These are phyloP conservation scores for Coenobita brevimanus DNA, from an alignment of 1,140 invertebrate species.

Conservation along the genomic window DNA sequence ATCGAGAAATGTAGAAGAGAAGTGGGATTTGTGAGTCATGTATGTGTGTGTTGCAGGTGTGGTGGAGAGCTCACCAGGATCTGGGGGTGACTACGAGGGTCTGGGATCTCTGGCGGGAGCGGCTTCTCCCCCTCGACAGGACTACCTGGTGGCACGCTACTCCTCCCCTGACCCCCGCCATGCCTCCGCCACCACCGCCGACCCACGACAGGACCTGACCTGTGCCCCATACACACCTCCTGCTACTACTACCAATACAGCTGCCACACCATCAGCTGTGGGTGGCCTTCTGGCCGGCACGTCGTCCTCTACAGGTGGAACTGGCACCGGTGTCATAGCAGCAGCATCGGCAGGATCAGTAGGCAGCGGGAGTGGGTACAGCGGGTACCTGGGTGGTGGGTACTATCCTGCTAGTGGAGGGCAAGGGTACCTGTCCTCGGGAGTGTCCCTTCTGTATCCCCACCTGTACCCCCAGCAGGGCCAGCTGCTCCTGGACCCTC, in stretches of 20 bases:
- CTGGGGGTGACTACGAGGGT: conserved; percentile 57
- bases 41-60: conserved; percentile 35
- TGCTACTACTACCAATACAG: conserved; percentile 41
- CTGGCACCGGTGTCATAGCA: conserved; percentile 24
- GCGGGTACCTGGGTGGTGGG: conserved; percentile 41
- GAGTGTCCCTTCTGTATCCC: conserved; percentile 48
- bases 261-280: conserved; percentile 33
- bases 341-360: conserved; percentile 38
- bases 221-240: conserved; percentile 57
- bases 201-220: conserved; percentile 53
- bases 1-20: no score
- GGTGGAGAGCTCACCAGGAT: conserved; percentile 57
- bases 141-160: conserved; percentile 52
- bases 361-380: conserved; percentile 41
- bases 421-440: conserved; percentile 54
- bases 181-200: conserved; percentile 11
- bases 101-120: conserved; percentile 38
- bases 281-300: conserved; percentile 38
- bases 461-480: conserved; percentile 58
- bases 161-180: conserved; percentile 53
- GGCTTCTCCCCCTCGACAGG: conserved; percentile 49
- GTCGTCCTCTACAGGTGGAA: conserved; percentile 44
- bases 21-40: no score
- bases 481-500: conserved; percentile 49
- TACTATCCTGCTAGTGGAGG: conserved; percentile 47